Conservation (phyloP, 2,797 vertebrate genomes). For the Anguilla megastoma region DNA sequence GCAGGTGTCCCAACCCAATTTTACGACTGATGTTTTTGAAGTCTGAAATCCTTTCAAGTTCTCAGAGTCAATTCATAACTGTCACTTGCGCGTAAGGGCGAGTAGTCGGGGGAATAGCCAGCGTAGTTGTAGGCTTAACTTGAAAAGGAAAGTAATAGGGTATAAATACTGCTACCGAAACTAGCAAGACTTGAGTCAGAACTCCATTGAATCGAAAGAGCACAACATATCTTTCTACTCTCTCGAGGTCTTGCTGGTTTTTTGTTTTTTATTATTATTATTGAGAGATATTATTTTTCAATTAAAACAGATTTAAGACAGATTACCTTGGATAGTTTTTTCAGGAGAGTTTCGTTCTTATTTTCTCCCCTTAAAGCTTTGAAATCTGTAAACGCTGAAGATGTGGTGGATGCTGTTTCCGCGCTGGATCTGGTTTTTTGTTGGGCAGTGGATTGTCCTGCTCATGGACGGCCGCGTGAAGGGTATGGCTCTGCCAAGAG, state of each 20-base stretch:
- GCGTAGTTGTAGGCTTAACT: constrained; percentile 42
- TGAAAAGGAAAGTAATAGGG: constrained; percentile 59
- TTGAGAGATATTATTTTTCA: background rate
- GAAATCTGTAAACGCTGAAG: constrained; percentile 53
- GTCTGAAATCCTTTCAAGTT: constrained; percentile 77
- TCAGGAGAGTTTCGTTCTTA: background rate
- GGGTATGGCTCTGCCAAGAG: constrained; percentile 71
- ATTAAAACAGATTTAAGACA: background rate
- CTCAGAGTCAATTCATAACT: constrained; percentile 79
- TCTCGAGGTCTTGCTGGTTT: constrained; percentile 1
- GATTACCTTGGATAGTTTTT: background rate
- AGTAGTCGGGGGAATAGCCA: constrained; percentile 69
- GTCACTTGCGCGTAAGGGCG: constrained; percentile 78
- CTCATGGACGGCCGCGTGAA: constrained; percentile 68
- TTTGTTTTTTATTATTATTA: background rate
- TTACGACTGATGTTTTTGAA: constrained; percentile 64
- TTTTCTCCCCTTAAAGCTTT: constrained; percentile 9
- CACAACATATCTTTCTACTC: constrained; percentile 22
- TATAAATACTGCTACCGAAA: constrained; percentile 76
- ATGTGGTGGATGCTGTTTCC: constrained; percentile 79
- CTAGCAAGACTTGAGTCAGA: constrained; percentile 26
- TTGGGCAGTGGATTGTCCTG: constrained; percentile 66
- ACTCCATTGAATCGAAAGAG: constrained; percentile 35
- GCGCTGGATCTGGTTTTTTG: constrained; percentile 81
- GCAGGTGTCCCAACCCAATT: constrained; percentile 87